These are phyloP conservation scores for Muraenolepis orangiensis DNA, from an alignment of 2,797 vertebrate genomes.

Conservation along the genomic window DNA sequence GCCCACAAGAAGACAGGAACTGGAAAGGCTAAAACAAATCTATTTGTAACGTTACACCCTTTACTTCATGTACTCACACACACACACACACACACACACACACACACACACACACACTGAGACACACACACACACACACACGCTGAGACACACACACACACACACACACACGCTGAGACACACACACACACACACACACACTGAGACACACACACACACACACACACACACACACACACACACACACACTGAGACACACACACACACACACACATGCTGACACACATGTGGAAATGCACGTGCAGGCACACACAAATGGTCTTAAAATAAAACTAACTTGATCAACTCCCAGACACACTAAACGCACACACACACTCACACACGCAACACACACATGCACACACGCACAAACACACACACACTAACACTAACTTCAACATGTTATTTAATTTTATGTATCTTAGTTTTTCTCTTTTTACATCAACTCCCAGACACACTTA, in stretches of 20 bases:
- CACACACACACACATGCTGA: neutral
- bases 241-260: neutral
- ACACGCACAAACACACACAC: no score
- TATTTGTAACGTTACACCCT: neutral
- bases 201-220: neutral
- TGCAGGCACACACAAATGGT: no score
- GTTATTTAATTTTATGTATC: no score
- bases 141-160: neutral
- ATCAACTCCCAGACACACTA: no score
- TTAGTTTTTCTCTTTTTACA: no score
- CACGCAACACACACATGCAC: no score
- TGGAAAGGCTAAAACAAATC: neutral
- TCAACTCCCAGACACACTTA: neutral
- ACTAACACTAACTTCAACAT: no score
- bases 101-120: neutral
- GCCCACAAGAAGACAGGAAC: neutral
- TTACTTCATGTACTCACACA: neutral
- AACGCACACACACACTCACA: no score
- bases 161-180: neutral
- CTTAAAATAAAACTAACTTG: no score
- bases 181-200: neutral
- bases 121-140: slow-evolving; percentile 1
- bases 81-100: neutral
- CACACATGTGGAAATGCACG: neutral
- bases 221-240: neutral